Base-by-base conservation (phyloP, 2,113 vertebrate species). In the Boleophthalmus pectinirostris region DNA sequence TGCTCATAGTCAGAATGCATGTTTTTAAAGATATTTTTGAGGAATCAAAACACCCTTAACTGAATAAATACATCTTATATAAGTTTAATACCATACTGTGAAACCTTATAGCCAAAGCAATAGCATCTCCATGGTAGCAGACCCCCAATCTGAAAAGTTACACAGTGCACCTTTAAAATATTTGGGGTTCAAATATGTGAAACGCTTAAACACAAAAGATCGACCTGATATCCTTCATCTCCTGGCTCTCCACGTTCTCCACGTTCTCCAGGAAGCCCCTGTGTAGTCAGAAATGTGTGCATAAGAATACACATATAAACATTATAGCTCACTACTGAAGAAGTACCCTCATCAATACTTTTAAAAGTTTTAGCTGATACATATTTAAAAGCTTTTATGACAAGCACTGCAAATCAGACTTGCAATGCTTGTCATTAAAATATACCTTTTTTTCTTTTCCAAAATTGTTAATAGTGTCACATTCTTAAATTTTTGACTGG, bases 211-310 rank as follows among this genome's bases (percentile, higher is more conserved):
- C 64, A 43, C 16, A 67, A 64, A 35, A 64, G 18, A n/a, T 72
- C 70, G 88, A 99, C 98, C 95, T 95, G 93, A 92, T 97, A 99
- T 56, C 98, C 98, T 66, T 94, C 90, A 73, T 93, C 91, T 74
- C 98, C 98, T 35, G 96, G 88, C 63, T 96, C 96, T 78, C 98
- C 98, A 72, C 94, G 93, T 1, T 98, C 96, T 80, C 98, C 98
- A 88, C 21, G 90, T 76, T 96, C 94, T 67, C 98, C 97, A 14
- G 70, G 23, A 73, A 82, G 86, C 47, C 98, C 98, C 98, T 99
- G 83, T 1, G 77, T 86, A 86, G 89, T 82, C 70, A 91, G 73
- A 85, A 68, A 85, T 49, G 15, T 29, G 25, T 33, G 14, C 15
- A 38, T 35, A 38, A 61, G 15, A 33, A 66, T 45, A 0, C 33